These are phyloP conservation scores for Aporrectodea caliginosa DNA, from an alignment of 1,140 invertebrate genomes.

Conservation along the genomic window DNA sequence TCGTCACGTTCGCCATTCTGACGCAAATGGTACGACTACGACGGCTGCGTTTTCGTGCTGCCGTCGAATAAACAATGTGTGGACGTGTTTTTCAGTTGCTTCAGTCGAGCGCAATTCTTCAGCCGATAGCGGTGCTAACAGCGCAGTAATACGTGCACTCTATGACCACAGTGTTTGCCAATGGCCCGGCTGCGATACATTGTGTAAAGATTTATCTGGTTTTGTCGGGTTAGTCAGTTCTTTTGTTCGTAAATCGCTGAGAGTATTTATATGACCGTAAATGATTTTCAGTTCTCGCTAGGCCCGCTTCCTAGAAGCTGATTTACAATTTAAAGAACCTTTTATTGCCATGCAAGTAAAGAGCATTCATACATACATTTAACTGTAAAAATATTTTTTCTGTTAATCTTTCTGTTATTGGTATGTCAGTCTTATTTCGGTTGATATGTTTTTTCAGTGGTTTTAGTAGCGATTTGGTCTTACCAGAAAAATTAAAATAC, in stretches of 20 bases:
- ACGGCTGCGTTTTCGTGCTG: background rate
- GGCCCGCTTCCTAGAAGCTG: no score
- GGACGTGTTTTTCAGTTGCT: background rate
- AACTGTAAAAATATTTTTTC: no score
- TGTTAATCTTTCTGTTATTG: no score
- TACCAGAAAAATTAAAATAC: no score
- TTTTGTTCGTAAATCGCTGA: background rate
- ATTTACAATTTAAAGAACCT: no score
- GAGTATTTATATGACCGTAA: background rate
- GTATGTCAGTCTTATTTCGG: no score
- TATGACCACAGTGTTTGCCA: background rate
- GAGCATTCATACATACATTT: no score
- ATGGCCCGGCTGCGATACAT: background rate
- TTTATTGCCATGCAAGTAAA: no score
- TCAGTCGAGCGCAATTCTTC: background rate
- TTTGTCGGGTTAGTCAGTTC: background rate
- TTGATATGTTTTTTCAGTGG: no score
- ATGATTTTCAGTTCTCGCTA: background rate
- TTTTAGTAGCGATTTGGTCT: no score
- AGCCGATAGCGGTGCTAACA: background rate
- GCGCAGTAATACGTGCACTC: background rate
- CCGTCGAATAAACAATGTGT: background rate
- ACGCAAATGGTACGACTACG: no score
- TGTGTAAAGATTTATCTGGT: background rate
- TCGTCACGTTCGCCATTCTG: no score